These are phyloP conservation scores for Temnothorax unifasciatus DNA, from an alignment of 2,888 invertebrate species.

Conservation along the genomic window DNA sequence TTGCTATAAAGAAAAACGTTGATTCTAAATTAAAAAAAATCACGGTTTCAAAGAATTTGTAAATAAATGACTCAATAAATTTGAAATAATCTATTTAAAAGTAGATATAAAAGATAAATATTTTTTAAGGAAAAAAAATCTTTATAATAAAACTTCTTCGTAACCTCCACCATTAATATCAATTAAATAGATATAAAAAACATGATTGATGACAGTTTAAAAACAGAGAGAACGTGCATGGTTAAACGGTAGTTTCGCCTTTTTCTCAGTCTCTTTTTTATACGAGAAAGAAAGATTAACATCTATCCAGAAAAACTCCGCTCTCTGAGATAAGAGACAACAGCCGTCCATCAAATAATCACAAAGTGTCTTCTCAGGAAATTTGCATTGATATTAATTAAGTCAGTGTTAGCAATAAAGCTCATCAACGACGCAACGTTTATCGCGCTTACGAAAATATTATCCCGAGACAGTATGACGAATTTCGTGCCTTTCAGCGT, in stretches of 20 bases:
- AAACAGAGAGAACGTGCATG: not conserved
- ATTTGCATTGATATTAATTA: slow-evolving; percentile 46
- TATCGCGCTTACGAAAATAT: slow-evolving; percentile 39
- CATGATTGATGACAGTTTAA: not conserved
- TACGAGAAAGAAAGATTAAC: not conserved
- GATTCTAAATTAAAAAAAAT: slow-evolving; percentile 17
- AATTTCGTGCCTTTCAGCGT: slow-evolving; percentile 30
- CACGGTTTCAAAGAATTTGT: not conserved
- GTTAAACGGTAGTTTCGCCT: not conserved
- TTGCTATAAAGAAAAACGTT: not conserved
- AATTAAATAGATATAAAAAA: not conserved
- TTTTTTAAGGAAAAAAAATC: not conserved
- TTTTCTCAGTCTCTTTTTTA: not conserved
- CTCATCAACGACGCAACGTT: not conserved
- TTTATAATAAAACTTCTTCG: not conserved
- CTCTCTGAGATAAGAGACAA: not conserved
- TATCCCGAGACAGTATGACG: slow-evolving; percentile 26
- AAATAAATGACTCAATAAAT: not conserved
- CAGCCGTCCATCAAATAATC: slow-evolving; percentile 8
- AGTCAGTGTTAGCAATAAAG: slow-evolving; percentile 27
- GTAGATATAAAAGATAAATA: no score
- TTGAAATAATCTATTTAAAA: not conserved
- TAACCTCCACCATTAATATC: not conserved
- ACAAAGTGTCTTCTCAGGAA: not conserved
- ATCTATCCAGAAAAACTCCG: not conserved